Evolutionary conservation across 1,140 invertebrate genomes (phyloP), one percentile per base, ranked within the genome.

Genomic region (Brachionus calyciflorus): DNA sequence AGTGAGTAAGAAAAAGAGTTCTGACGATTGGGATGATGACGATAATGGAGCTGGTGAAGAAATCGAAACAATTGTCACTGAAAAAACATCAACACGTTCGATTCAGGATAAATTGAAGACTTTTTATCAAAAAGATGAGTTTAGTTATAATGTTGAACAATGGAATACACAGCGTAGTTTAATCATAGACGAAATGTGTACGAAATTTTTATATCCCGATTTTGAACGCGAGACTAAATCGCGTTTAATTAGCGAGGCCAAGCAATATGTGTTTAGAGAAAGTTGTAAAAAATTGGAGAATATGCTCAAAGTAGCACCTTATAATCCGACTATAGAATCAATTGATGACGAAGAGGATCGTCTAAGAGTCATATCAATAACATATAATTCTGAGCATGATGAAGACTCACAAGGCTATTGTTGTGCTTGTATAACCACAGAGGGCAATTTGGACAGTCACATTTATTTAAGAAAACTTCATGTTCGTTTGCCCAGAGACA

Each of bases 131-230:
- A 73, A 73, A 53, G 96, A 99, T 86, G 96, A 98, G 83, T 98
- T 96, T 83, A 94, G 92, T 80, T 93, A 93, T 79, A 91, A 91
- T 79, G 95, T 97, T 0, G 91, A 97, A 81, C 92, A 95, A 77
- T 99, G 97, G 97, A 99, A 99, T 83, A 87, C 90, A 0, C 81
- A 97, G 55, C 87, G 96, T 37, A 89, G 89, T 0, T 90, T 93
- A 79, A 92, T 93, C 76, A 90, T 99, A 0, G 91, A 94, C 79
- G 86, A 92, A 63, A 93, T 95, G 0, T 87, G 98, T 7, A 91
- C 88, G 6, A 91, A 92, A 78, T 91, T 96, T 83, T 88, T 99
- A 0, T 91, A 93, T 81, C 94, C 94, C 0, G 91, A 92, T 80
- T 87, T 99, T 78, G 88, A 91, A 69, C 91, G 93, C 79, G 96